These are phyloP conservation scores for Dione vanillae DNA, from an alignment of 2,888 invertebrate species.

Conservation along the genomic window DNA sequence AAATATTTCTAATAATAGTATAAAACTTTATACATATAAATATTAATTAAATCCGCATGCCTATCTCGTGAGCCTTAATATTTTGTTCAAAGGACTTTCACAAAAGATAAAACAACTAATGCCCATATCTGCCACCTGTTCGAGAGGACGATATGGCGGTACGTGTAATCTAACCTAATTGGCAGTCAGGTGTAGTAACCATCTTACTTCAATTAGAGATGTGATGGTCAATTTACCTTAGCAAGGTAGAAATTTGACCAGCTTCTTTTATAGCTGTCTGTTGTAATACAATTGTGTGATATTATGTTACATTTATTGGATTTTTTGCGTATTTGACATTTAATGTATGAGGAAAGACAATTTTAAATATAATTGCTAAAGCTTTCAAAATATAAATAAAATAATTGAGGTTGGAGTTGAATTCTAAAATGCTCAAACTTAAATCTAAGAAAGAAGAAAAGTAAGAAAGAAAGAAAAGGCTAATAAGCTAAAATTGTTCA, in stretches of 20 bases:
- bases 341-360: background rate
- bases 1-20: background rate
- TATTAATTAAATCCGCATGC: conserved; percentile 11
- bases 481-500: too few relatives aligned
- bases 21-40: background rate
- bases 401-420: too few relatives aligned
- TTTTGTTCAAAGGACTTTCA: conserved; percentile 17
- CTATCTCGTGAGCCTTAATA: conserved; percentile 8
- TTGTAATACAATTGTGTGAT: conserved; percentile 5
- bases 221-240: conserved; percentile 28
- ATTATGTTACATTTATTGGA: background rate
- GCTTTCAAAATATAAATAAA: background rate
- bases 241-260: conserved; percentile 21
- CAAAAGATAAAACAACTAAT: conserved; percentile 28
- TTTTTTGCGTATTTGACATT: background rate
- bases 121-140: conserved; percentile 30
- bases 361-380: background rate
- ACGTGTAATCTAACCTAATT: conserved; percentile 43
- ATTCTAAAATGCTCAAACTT: too few relatives aligned
- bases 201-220: conserved; percentile 37
- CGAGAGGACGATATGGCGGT: conserved; percentile 29
- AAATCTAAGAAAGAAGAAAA: too few relatives aligned
- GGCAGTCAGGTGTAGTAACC: conserved; percentile 39
- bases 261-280: conserved; percentile 18
- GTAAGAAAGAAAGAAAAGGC: too few relatives aligned